Conservation (phyloP, 2,797 vertebrate species). For the Harpagifer antarcticus region DNA sequence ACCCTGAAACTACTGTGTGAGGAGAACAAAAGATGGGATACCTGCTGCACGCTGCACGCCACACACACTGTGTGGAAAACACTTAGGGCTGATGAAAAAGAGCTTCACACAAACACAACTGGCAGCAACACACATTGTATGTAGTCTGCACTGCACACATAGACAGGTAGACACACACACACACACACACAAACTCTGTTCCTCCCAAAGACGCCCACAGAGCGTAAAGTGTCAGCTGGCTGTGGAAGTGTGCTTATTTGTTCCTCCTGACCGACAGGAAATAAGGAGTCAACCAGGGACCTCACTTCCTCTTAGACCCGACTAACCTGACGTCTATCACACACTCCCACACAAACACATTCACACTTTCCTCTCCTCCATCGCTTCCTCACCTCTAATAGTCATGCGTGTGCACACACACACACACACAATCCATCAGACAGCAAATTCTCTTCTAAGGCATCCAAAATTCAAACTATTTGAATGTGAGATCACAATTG, state of each 20-base stretch:
- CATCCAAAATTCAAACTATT: slow-evolving; percentile 14
- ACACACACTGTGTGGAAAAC: slow-evolving; percentile 41
- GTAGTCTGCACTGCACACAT: slow-evolving; percentile 42
- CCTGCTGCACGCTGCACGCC: neutral
- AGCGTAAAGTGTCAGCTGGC: slow-evolving; percentile 45
- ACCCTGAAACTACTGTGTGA: neutral
- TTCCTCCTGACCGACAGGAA: slow-evolving; percentile 77
- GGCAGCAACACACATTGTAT: slow-evolving; percentile 32
- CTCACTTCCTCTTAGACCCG: slow-evolving; percentile 71
- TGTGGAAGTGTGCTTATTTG: slow-evolving; percentile 66
- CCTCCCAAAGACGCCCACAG: slow-evolving; percentile 9
- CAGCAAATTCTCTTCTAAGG: slow-evolving; percentile 23
- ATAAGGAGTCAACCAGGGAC: slow-evolving; percentile 72
- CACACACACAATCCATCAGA: slow-evolving; percentile 35
- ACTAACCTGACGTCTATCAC: slow-evolving; percentile 71
- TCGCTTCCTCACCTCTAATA: neutral
- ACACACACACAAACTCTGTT: slow-evolving; percentile 14
- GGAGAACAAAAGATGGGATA: slow-evolving; percentile 14
- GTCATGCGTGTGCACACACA: slow-evolving; percentile 22
- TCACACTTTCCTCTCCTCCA: slow-evolving; percentile 6
- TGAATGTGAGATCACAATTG: slow-evolving; percentile 44
- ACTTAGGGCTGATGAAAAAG: slow-evolving; percentile 39
- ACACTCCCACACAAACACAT: slow-evolving; percentile 30
- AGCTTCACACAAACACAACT: slow-evolving; percentile 39
- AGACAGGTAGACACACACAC: slow-evolving; percentile 28